phyloP scores from a whole-genome alignment of 2,888 invertebrate species.

The Sarcophaga carnaria region DNA sequence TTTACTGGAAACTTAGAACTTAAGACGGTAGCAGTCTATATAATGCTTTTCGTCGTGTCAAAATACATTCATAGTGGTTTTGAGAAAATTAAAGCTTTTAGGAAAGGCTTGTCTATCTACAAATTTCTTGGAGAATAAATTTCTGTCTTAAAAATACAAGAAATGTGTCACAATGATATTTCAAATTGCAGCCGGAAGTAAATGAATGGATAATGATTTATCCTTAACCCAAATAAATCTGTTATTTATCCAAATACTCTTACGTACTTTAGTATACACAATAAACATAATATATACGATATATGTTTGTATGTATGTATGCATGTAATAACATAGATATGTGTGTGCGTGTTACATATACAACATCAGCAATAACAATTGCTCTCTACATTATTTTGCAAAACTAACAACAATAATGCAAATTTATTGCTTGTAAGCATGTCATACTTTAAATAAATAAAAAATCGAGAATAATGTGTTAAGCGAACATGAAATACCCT shows the following conservation, averaged over 20 bases:
- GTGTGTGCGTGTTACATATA: not conserved
- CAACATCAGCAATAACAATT: conserved; percentile 24
- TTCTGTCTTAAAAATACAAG: too few relatives aligned
- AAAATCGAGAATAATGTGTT: not conserved
- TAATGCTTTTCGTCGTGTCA: too few relatives aligned
- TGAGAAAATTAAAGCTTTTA: too few relatives aligned
- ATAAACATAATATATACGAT: not conserved
- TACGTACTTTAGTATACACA: not conserved
- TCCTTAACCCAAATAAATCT: conserved; percentile 64
- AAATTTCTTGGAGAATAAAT: too few relatives aligned
- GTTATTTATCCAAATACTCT: conserved; percentile 28
- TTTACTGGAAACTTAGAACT: too few relatives aligned
- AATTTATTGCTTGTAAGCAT: conserved; percentile 65
- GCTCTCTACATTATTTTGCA: not conserved
- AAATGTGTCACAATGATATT: conserved; percentile 41
- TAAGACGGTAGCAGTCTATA: too few relatives aligned
- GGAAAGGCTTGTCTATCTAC: too few relatives aligned
- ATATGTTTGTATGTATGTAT: too few relatives aligned
- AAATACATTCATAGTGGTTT: too few relatives aligned
- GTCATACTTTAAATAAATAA: conserved; percentile 39
- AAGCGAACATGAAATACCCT: too few relatives aligned
- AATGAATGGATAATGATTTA: conserved; percentile 63
- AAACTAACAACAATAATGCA: conserved; percentile 42
- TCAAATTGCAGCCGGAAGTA: conserved; percentile 55
- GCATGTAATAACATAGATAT: too few relatives aligned